phyloP scores from a whole-genome alignment of 2,797 vertebrate genomes.

The Sternarchorhynchus goeldii region DNA sequence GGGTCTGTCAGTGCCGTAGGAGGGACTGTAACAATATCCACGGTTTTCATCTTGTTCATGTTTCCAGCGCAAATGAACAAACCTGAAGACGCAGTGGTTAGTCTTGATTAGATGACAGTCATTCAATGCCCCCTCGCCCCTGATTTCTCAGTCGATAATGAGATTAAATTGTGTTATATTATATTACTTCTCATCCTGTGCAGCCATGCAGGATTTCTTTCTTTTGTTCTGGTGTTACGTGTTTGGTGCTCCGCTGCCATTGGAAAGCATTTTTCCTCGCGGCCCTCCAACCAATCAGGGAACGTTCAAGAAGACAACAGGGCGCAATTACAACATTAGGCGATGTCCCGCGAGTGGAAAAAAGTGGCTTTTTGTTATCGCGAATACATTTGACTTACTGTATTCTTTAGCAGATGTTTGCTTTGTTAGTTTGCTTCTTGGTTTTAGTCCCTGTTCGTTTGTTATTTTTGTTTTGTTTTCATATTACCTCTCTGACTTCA shows the following conservation, averaged over 20 bases:
- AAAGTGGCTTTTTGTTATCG: too few species aligned
- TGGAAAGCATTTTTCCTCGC: too few species aligned
- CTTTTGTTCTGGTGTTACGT: not conserved
- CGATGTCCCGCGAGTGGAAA: too few species aligned
- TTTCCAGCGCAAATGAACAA: not conserved
- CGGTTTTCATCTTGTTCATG: not conserved
- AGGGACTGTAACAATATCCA: not conserved
- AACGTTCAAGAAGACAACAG: too few species aligned
- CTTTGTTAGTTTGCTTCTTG: too few species aligned
- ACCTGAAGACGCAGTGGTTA: constrained; percentile 1
- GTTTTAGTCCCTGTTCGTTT: not conserved
- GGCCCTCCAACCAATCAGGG: too few species aligned
- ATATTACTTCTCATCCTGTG: constrained; percentile 6
- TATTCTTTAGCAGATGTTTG: too few species aligned
- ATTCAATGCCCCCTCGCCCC: constrained; percentile 23
- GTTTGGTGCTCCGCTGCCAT: too few species aligned
- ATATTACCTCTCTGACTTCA: too few species aligned
- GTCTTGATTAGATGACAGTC: constrained; percentile 5
- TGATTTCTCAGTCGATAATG: constrained; percentile 1
- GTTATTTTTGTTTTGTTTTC: too few species aligned
- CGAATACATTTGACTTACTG: too few species aligned
- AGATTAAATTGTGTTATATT: constrained; percentile 27
- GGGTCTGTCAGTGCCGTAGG: constrained; percentile 24
- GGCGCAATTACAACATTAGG: too few species aligned
- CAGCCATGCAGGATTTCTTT: constrained; percentile 9